Evolutionary conservation across 2,888 invertebrate species (phyloP), one percentile per base, ranked within the genome.

Genomic region (Acheta domesticus): DNA sequence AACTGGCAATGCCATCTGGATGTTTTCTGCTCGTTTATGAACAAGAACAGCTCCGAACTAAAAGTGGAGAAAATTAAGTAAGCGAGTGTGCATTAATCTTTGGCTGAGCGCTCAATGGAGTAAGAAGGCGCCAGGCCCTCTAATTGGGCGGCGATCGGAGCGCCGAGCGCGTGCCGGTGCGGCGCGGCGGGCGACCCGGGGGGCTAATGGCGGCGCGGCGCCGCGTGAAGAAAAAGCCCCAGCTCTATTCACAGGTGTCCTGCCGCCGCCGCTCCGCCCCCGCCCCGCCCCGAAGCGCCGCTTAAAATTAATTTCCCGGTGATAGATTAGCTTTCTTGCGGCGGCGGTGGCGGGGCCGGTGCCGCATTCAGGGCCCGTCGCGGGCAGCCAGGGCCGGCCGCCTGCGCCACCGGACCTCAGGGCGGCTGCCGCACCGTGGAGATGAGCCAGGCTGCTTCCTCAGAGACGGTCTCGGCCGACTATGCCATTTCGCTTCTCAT

Each of bases 291-390:
- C 62, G 62, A 12, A n/a, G 62, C n/a, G 16, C 16, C n/a, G 16
- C 14, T n/a, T 62, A n/a, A 62, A 62, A 62, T 62, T 62, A 62
- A 62, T 62, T 62, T 62, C 62, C 62, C n/a, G 62, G 62, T 62
- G 62, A 62, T 62, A 62, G 62, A 62, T 62, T 62, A 62, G 62
- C 62, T 62, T 62, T 62, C 62, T 62, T 62, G 62, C 62, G 62
- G 62, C 62, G 36, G 5, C 36, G 36, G 36, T 1, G 36, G 36
- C 36, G 36, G 36, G 5, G 36, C 36, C 36, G 36, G 36, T 36
- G 36, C 36, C 36, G 36, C 36, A 36, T 8, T 8, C 36, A 36
- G 36, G 36, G 8, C 36, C 36, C 36, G 36, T 36, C 36, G 36
- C 8, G 36, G 36, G 23, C 23, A 23, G 4, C 23, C 23, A 4